Evolutionary conservation across 2,797 vertebrate species (phyloP).

Genomic region (Austrolebias charrua): DNA sequence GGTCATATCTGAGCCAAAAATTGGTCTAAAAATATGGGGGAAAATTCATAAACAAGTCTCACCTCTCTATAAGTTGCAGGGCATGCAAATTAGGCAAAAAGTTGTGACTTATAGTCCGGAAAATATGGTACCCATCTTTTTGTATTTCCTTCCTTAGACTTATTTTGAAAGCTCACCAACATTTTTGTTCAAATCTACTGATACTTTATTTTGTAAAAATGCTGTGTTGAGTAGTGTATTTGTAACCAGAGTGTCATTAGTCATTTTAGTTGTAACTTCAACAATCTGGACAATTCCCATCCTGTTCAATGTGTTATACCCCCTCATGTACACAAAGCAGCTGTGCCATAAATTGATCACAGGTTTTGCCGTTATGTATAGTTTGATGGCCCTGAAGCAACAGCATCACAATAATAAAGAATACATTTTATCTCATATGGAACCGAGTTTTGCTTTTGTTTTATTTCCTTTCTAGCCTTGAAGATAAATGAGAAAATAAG

Average conservation of each 20-base stretch:
- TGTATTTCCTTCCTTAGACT: neutral
- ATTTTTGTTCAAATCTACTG: conserved; percentile 4
- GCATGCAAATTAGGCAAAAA: no score
- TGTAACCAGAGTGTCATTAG: conserved; percentile 62
- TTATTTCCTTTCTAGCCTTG: conserved; percentile 74
- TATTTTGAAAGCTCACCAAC: conserved; percentile 19
- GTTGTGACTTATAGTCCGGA: no score
- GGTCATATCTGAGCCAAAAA: no score
- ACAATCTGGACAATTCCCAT: conserved; percentile 69
- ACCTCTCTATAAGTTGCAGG: no score
- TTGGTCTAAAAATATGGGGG: no score
- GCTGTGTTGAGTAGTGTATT: conserved; percentile 55
- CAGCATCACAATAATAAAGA: conserved; percentile 78
- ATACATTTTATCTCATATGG: conserved; percentile 80
- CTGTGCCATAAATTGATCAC: conserved; percentile 76
- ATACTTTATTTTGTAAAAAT: conserved; percentile 45
- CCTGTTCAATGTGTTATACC: conserved; percentile 61
- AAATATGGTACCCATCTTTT: neutral
- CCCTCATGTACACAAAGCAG: conserved; percentile 64
- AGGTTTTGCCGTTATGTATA: conserved; percentile 75
- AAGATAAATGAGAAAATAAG: conserved; percentile 73
- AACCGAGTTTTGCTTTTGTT: conserved; percentile 67
- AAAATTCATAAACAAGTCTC: no score
- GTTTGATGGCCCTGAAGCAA: conserved; percentile 76
- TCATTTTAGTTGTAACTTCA: conserved; percentile 69